These are phyloP conservation scores for Gymnosoma rotundatum DNA, from an alignment of 2,888 invertebrate genomes.

Conservation along the genomic window DNA sequence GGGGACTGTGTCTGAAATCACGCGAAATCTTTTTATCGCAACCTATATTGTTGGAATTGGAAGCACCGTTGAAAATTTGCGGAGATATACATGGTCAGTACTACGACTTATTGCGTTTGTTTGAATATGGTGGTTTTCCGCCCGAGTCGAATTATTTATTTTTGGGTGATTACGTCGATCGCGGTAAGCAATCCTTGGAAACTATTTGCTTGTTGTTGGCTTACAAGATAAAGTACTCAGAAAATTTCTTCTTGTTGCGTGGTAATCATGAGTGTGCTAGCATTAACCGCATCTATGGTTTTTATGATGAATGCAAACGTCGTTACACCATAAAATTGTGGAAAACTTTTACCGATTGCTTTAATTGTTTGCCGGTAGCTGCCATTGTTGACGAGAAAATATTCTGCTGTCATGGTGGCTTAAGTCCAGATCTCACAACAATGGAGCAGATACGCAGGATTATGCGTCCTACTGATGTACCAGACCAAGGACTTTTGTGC, in stretches of 20 bases:
- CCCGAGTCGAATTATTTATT: constrained; percentile 99
- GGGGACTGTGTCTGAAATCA: constrained; percentile 98
- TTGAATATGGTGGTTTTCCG: constrained; percentile 99
- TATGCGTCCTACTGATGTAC: constrained; percentile 99
- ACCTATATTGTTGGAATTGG: constrained; percentile 98
- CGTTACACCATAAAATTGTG: constrained; percentile 99
- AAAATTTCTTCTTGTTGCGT: constrained; percentile 98
- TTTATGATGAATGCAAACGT: constrained; percentile 98
- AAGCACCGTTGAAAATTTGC: constrained; percentile 99
- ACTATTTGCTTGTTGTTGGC: constrained; percentile 98
- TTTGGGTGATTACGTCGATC: constrained; percentile 98
- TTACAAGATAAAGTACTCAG: constrained; percentile 99
- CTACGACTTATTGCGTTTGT: constrained; percentile 97
- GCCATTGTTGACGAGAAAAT: constrained; percentile 93
- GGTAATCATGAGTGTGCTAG: constrained; percentile 99
- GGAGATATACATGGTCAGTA: constrained; percentile 99
- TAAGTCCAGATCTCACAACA: constrained; percentile 95
- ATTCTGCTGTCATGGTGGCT: constrained; percentile 91
- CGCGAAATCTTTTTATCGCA: constrained; percentile 99
- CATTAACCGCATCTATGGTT: constrained; percentile 99
- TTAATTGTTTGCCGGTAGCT: constrained; percentile 99
- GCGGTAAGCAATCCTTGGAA: constrained; percentile 98
- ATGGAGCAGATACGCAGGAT: constrained; percentile 99
- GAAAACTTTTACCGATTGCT: constrained; percentile 99
- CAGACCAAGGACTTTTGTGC: constrained; percentile 97